phyloP scores from a whole-genome alignment of 2,888 invertebrate genomes.

The Agrotis exclamationis region DNA sequence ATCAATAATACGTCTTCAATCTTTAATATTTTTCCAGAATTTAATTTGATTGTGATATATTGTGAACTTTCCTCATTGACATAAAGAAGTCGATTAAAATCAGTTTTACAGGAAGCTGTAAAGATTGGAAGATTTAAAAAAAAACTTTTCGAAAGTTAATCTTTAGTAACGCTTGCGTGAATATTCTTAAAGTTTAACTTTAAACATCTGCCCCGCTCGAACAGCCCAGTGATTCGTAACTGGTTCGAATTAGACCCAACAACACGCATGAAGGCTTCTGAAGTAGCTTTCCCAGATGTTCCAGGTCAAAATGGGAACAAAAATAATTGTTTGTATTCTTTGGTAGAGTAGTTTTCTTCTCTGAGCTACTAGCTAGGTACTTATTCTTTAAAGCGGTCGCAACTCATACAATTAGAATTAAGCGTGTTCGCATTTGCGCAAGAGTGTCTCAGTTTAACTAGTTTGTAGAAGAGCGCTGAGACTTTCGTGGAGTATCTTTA shows the following conservation, averaged over 20 bases:
- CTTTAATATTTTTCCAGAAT: too few species aligned
- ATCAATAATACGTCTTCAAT: too few species aligned
- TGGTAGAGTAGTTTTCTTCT: background rate
- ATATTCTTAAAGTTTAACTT: background rate
- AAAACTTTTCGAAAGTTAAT: background rate
- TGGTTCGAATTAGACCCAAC: conserved; percentile 15
- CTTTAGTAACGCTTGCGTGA: background rate
- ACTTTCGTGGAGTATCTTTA: background rate
- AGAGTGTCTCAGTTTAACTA: background rate
- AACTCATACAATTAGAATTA: background rate
- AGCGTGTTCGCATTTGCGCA: conserved; percentile 27
- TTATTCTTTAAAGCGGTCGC: background rate
- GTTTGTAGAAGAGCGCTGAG: background rate
- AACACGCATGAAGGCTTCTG: conserved; percentile 1
- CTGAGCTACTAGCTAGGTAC: too few species aligned
- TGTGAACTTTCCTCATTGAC: too few species aligned
- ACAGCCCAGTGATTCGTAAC: conserved; percentile 1
- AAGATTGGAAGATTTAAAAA: background rate
- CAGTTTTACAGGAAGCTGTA: too few species aligned
- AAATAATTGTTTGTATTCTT: background rate
- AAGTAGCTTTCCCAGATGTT: conserved; percentile 2
- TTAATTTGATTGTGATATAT: too few species aligned
- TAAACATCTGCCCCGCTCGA: background rate
- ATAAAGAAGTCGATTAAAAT: too few species aligned
- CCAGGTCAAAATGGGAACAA: background rate